Conservation (phyloP, 2,888 invertebrate species). For the Netelia virgata region DNA sequence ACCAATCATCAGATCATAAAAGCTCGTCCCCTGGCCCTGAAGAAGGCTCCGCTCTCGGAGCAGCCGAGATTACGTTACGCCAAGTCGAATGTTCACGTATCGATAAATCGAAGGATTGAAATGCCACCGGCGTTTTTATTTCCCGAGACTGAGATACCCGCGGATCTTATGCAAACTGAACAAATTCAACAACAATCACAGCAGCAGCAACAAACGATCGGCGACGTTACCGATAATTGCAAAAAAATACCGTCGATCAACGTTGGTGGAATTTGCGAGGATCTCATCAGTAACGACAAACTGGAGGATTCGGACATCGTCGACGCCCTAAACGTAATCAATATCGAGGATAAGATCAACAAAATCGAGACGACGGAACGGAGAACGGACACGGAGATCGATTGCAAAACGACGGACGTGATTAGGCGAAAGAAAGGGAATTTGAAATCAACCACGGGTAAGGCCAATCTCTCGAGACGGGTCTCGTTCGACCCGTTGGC, state of each 20-base stretch:
- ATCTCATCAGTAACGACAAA: constrained; percentile 77
- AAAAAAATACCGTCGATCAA: constrained; percentile 66
- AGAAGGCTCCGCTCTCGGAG: constrained; percentile 93
- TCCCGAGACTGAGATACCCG: constrained; percentile 90
- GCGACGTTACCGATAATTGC: constrained; percentile 77
- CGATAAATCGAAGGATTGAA: constrained; percentile 91
- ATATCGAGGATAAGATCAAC: constrained; percentile 81
- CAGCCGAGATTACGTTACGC: constrained; percentile 90
- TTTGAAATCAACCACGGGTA: constrained; percentile 89
- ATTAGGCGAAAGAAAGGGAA: constrained; percentile 93
- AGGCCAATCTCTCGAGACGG: constrained; percentile 91
- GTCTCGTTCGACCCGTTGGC: constrained; percentile 99
- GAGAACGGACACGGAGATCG: constrained; percentile 72
- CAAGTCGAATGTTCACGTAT: constrained; percentile 88
- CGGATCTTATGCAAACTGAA: constrained; percentile 86
- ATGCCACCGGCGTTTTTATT: constrained; percentile 94
- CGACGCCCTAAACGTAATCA: constrained; percentile 83
- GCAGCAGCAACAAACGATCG: constrained; percentile 63
- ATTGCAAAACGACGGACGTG: constrained; percentile 85
- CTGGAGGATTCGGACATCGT: constrained; percentile 83
- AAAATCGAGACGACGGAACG: constrained; percentile 72
- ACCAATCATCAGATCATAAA: constrained; percentile 87
- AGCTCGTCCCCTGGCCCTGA: constrained; percentile 93
- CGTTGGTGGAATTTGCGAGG: constrained; percentile 54
- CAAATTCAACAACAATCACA: constrained; percentile 79